Conservation (phyloP, 2,888 invertebrate genomes). For the Andrena flavipes region DNA sequence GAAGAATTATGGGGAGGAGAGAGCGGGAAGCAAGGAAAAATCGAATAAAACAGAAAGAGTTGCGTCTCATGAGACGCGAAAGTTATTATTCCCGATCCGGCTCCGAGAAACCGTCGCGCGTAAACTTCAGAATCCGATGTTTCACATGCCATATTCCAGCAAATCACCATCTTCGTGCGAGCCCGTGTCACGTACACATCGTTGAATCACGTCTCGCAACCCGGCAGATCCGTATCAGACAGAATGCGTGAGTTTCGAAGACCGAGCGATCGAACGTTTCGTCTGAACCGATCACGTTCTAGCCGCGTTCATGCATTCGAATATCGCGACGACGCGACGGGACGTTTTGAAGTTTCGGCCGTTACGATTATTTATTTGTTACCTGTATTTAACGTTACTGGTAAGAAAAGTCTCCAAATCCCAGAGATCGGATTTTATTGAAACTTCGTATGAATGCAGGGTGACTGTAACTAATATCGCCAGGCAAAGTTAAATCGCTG, state of each 20-base stretch:
- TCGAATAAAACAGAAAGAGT: neutral
- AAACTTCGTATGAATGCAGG: no score
- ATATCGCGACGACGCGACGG: slow-evolving; percentile 59
- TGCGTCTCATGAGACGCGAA: slow-evolving; percentile 76
- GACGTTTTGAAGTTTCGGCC: slow-evolving; percentile 16
- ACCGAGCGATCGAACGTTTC: slow-evolving; percentile 53
- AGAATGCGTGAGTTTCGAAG: slow-evolving; percentile 61
- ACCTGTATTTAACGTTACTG: neutral
- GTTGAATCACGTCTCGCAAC: slow-evolving; percentile 55
- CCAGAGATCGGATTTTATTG: no score
- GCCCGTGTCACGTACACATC: slow-evolving; percentile 40
- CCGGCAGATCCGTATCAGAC: slow-evolving; percentile 64
- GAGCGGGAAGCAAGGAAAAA: neutral
- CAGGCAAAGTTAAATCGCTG: no score
- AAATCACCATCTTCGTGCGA: slow-evolving; percentile 49
- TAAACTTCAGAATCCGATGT: slow-evolving; percentile 82
- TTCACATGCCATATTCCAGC: slow-evolving; percentile 74
- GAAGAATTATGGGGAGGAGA: neutral
- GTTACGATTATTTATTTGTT: neutral
- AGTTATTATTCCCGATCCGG: slow-evolving; percentile 83
- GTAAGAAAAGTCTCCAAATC: no score
- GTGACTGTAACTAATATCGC: no score
- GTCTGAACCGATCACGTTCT: slow-evolving; percentile 55
- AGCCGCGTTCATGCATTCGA: slow-evolving; percentile 58
- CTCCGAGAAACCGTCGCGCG: slow-evolving; percentile 73